Percentiles rank a stretch among this genome's conserved stretches.
These are phyloP conservation scores for Hemithea aestivaria DNA, from an alignment of 2,888 invertebrate species.

Conservation along the genomic window DNA sequence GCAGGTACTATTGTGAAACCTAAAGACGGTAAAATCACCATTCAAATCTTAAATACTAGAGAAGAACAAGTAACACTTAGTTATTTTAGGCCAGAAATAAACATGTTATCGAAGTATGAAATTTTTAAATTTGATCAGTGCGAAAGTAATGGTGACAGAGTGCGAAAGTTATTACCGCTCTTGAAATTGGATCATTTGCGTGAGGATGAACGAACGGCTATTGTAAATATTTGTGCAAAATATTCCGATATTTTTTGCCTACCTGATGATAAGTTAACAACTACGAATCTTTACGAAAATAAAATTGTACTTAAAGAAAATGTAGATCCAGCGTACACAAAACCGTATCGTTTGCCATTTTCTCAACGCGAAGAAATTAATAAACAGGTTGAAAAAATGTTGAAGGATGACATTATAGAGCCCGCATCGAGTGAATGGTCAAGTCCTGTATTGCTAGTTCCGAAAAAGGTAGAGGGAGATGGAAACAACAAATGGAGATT, in stretches of 20 bases:
- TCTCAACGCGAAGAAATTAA: conserved; percentile 9
- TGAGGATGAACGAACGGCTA: conserved; percentile 1
- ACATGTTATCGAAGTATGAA: too few relatives aligned
- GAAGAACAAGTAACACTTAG: neutral
- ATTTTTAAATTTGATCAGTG: too few relatives aligned
- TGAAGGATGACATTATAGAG: conserved; percentile 9
- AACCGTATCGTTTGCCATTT: conserved; percentile 2
- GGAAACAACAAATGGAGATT: conserved; percentile 25
- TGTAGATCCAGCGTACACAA: too few relatives aligned
- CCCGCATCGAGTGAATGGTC: conserved; percentile 8
- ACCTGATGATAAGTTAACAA: neutral
- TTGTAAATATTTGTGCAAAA: neutral
- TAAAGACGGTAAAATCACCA: too few relatives aligned
- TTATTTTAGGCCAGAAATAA: too few relatives aligned
- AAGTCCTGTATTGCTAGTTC: conserved; percentile 9
- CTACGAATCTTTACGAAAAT: neutral
- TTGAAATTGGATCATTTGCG: neutral
- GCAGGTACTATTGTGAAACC: too few relatives aligned
- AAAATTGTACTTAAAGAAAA: too few relatives aligned
- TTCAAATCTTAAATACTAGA: too few relatives aligned
- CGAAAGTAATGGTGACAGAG: too few relatives aligned
- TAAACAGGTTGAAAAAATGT: conserved; percentile 11
- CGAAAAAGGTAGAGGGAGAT: conserved; percentile 15
- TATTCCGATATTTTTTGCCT: neutral
- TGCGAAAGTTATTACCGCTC: too few relatives aligned